Base-by-base conservation (phyloP, 30 jellyfish, hydroid and myxozoan species). In the Pelagia noctiluca region DNA sequence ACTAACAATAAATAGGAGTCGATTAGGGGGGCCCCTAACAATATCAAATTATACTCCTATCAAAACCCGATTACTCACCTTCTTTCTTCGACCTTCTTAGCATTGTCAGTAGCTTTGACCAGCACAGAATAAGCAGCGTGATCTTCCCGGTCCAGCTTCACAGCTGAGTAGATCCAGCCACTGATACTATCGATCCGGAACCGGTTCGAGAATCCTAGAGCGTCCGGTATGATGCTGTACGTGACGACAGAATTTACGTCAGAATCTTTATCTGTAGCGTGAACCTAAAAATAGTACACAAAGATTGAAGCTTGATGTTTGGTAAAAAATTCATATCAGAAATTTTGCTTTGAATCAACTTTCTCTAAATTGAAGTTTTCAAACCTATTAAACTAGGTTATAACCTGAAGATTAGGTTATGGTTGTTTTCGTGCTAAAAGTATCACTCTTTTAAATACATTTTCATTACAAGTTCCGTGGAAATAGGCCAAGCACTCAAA, bases 61-160 rank as follows among this genome's bases (percentile, higher is more conserved):
- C 31, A 21, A 35, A 70, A 70, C 71, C 71, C 35, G 23, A 70
- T 23, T 7, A 3, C 92, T 54, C 32, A 72, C 95, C 88, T 54
- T 52, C 95, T 74, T 13, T 82, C 86, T 34, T 84, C 95, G 35
- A 73, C 63, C 35, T 42, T 74, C 32, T 21, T 42, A 1, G 95
- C 88, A 63, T 64, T 84, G 26, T 84, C 95, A 24, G 95, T 84
- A 12, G 95, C 95, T 71, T 76, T 31, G 76, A 84, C 88, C 1
- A 84, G 84, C 35, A 84, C 34, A 0, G 66, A 60, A 36, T 65
- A 65, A 31, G 49, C 21, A 0, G 71, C 73, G 30, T 61, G 78
- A 37, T 84, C 65, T 63, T 84, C 95, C 70, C 95, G 32, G 78
- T 84, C 88, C 46, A 84, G 61, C 18, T 63, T 21, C 8, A 72